Conservation (phyloP, 2,888 invertebrate species). For the Aphidoletes aphidimyza region DNA sequence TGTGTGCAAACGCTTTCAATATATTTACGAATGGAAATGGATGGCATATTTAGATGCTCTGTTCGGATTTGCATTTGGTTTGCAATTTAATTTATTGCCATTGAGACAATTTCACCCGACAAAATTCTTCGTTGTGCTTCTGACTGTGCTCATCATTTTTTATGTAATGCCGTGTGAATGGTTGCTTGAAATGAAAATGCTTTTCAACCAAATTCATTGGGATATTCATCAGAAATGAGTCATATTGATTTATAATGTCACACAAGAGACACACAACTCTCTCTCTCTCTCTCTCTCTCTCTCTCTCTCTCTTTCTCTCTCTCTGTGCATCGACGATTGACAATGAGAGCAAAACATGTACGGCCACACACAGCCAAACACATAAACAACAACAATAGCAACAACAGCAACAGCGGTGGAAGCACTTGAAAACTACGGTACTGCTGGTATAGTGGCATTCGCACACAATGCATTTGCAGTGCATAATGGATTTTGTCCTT, state of each 20-base stretch:
- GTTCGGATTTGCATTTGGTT: background rate
- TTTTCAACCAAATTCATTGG: background rate
- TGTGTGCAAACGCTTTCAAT: too few relatives aligned
- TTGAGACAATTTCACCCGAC: background rate
- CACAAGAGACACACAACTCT: background rate
- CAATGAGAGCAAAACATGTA: too few relatives aligned
- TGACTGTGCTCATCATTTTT: background rate
- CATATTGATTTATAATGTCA: conserved; percentile 41
- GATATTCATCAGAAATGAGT: conserved; percentile 29
- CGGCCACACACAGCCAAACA: too few relatives aligned
- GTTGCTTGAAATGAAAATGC: background rate
- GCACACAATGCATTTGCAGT: conserved; percentile 29
- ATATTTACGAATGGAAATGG: too few relatives aligned
- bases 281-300: background rate
- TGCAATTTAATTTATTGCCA: background rate
- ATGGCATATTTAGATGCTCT: too few relatives aligned
- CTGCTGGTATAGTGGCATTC: background rate
- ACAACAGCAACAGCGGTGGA: background rate
- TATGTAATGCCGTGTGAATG: background rate
- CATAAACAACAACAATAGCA: background rate
- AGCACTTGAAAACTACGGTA: conserved; percentile 2
- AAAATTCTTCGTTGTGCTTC: background rate
- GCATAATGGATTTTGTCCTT: background rate
- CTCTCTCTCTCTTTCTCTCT: background rate
- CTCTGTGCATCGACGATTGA: background rate